Conservation (phyloP, 2,113 vertebrate genomes). For the Bujurquina vittata region DNA sequence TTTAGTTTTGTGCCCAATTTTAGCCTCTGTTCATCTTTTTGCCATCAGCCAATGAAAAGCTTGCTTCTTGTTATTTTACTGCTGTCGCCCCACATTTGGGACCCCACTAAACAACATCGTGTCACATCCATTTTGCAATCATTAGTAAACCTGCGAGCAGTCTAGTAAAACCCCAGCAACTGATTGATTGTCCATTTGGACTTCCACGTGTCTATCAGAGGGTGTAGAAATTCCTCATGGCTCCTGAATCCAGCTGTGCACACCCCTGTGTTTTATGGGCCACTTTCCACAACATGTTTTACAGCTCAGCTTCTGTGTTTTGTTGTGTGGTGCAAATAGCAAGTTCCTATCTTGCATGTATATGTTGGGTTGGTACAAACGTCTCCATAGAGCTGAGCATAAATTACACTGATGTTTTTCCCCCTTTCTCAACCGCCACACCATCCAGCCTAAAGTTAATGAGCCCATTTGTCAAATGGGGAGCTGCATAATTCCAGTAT, state of each 20-base stretch:
- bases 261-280: neutral
- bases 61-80: neutral
- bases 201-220: neutral
- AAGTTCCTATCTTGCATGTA: neutral
- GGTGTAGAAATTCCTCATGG: neutral
- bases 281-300: neutral
- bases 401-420: constrained; percentile 31
- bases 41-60: neutral
- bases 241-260: neutral
- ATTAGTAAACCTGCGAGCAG: neutral
- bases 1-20: neutral
- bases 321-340: constrained; percentile 6
- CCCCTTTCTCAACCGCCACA: constrained; percentile 8
- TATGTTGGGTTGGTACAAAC: constrained; percentile 41
- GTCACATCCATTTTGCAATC: neutral
- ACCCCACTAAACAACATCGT: neutral
- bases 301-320: constrained; percentile 1
- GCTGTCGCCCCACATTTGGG: neutral
- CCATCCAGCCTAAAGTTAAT: constrained; percentile 52
- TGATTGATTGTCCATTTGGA: neutral
- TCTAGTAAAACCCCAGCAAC: neutral
- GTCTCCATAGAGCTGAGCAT: constrained; percentile 25
- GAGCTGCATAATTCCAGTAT: constrained; percentile 39
- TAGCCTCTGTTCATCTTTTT: neutral
- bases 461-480: constrained; percentile 66